Percentiles rank a stretch among this genome's conserved stretches.
These are phyloP conservation scores for Ursus arctos DNA, from an alignment of 2,113 vertebrate species.

Conservation along the genomic window DNA sequence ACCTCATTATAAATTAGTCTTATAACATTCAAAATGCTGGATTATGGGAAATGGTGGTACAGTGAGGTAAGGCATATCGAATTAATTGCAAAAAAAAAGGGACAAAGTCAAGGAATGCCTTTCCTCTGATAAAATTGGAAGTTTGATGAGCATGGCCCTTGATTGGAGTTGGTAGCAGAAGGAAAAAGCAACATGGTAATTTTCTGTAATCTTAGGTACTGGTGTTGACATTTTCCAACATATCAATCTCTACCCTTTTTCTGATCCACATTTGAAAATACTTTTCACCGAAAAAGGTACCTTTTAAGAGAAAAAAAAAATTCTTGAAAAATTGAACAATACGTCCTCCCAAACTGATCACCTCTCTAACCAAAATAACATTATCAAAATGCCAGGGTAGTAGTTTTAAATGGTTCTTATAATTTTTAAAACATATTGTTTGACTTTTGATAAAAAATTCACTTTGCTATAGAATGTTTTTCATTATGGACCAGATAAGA, in stretches of 20 bases:
- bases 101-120: slow-evolving; percentile 46
- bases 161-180: slow-evolving; percentile 18
- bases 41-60: slow-evolving; percentile 35
- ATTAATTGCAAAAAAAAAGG: slow-evolving; percentile 57
- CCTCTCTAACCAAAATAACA: slow-evolving; percentile 56
- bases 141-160: not conserved
- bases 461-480: slow-evolving; percentile 79
- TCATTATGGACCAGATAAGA: slow-evolving; percentile 77
- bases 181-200: not conserved
- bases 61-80: slow-evolving; percentile 30
- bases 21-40: slow-evolving; percentile 47
- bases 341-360: slow-evolving; percentile 38
- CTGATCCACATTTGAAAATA: slow-evolving; percentile 16
- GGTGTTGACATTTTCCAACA: not conserved
- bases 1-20: slow-evolving; percentile 43
- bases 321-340: not conserved
- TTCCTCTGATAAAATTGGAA: slow-evolving; percentile 55
- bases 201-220: slow-evolving; percentile 37
- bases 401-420: slow-evolving; percentile 74
- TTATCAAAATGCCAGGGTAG: slow-evolving; percentile 61
- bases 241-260: not conserved
- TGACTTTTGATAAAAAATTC: slow-evolving; percentile 82
- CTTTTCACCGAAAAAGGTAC: not conserved
- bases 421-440: slow-evolving; percentile 82
- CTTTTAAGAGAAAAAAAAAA: not conserved